phyloP scores from a whole-genome alignment of 2,797 vertebrate species.

The Amblyraja radiata region DNA sequence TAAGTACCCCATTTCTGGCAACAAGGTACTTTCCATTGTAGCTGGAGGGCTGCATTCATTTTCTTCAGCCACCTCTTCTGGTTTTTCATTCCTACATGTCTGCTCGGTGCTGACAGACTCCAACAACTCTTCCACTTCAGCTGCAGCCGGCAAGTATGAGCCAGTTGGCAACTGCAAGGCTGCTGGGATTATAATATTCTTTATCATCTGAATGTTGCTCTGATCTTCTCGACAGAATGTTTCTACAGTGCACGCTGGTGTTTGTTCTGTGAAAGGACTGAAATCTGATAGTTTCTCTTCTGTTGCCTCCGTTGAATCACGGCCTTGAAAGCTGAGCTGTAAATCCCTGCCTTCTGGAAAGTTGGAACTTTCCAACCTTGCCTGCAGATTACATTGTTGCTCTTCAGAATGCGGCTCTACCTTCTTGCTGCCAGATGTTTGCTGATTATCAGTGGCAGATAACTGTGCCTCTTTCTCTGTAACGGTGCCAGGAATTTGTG shows the following conservation, averaged over 20 bases:
- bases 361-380: background rate
- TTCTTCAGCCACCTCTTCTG: background rate
- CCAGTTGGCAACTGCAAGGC: constrained; percentile 8
- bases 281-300: background rate
- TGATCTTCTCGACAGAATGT: background rate
- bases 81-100: background rate
- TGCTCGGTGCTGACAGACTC: background rate
- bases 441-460: background rate
- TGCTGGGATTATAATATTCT: background rate
- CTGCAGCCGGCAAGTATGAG: background rate
- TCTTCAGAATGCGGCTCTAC: background rate
- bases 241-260: background rate
- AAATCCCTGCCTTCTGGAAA: background rate
- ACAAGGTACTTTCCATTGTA: background rate
- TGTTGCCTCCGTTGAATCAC: background rate
- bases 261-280: background rate
- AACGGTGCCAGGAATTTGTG: background rate
- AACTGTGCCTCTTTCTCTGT: too few relatives aligned
- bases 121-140: constrained; percentile 8
- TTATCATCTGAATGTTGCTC: background rate
- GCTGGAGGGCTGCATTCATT: too few relatives aligned
- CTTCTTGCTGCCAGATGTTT: background rate
- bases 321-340: background rate
- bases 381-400: background rate
- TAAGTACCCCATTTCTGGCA: background rate